phyloP scores from a whole-genome alignment of 1,140 invertebrate species.

The Aphis craccivora region DNA sequence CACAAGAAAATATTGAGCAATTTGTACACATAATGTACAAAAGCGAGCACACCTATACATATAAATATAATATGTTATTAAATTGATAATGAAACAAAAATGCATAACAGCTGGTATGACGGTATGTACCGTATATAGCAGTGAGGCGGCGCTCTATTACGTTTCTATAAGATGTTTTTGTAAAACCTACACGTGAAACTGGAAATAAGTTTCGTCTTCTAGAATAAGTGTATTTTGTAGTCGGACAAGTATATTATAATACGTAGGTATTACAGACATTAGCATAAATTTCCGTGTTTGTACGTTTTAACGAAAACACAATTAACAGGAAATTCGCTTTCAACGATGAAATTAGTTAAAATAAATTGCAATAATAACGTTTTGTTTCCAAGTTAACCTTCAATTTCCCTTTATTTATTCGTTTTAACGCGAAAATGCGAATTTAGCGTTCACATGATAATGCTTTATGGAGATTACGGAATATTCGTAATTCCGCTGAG shows the following conservation, averaged over 20 bases:
- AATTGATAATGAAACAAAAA: not conserved
- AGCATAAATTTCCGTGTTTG: not conserved
- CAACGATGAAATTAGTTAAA: slow-evolving; percentile 13
- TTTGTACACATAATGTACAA: not conserved
- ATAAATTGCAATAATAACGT: slow-evolving; percentile 15
- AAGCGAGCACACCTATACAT: not conserved
- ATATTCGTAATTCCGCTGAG: not conserved
- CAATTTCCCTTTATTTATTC: slow-evolving; percentile 8
- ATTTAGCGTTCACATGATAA: not conserved
- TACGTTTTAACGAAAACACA: not conserved
- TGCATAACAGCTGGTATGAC: not conserved
- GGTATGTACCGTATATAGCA: not conserved
- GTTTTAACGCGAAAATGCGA: not conserved
- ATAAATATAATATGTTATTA: not conserved
- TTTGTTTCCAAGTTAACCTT: slow-evolving; percentile 25
- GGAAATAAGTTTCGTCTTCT: not conserved
- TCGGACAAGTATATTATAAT: not conserved
- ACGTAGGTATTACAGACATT: not conserved
- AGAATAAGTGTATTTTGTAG: not conserved
- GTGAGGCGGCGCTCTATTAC: not conserved
- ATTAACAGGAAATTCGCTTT: slow-evolving; percentile 46
- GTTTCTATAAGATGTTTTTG: not conserved
- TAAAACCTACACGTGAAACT: slow-evolving; percentile 15
- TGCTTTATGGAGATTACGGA: not conserved
- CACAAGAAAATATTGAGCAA: slow-evolving; percentile 2